Base-by-base conservation (phyloP, 2,888 invertebrate genomes). In the Ptilodon capucinus region DNA sequence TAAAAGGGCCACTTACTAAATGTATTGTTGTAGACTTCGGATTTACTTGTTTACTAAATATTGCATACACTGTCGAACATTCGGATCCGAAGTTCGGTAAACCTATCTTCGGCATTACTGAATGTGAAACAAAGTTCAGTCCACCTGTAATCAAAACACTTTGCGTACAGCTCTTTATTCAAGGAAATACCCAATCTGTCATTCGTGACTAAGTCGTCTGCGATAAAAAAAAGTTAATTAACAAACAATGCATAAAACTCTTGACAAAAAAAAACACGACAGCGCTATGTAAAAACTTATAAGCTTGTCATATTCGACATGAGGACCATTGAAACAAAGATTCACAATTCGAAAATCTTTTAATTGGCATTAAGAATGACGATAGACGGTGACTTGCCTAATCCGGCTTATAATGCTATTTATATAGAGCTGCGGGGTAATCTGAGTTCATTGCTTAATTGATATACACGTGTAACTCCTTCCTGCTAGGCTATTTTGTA, bases 301-400 rank as follows among this genome's bases (percentile, higher is more conserved):
- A 54, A 65, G 66, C 70, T 69, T 74, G 76, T 78, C 76, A 74
- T 57, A 64, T 69, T 67, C 76, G 76, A 84, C 79, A 85, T 86
- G 84, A 88, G 79, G 83, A 76, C 76, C 80, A 73, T 74, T 68
- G 86, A 88, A 90, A 89, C 89, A 90, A 86, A 88, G 88, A 90
- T 86, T 78, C 84, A 83, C 83, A 84, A 86, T 86, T 77, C 76
- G n/a, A 64, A 84, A 88, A 87, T 90, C 87, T 90, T 91, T 90
- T 91, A 91, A 91, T 91, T 90, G 91, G 91, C 88, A 87, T 90
- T 86, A 88, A 84, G 78, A 80, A 88, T 90, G 91, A 84, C 87
- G 89, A 88, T 82, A 89, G 83, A 79, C 78, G 66, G 84, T 91
- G 91, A 91, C 91, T 91, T 88, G 91, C 86, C 78, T 84, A 88